Evolutionary conservation across 2,113 vertebrate species (phyloP).

Genomic region (Pseudonaja textilis): DNA sequence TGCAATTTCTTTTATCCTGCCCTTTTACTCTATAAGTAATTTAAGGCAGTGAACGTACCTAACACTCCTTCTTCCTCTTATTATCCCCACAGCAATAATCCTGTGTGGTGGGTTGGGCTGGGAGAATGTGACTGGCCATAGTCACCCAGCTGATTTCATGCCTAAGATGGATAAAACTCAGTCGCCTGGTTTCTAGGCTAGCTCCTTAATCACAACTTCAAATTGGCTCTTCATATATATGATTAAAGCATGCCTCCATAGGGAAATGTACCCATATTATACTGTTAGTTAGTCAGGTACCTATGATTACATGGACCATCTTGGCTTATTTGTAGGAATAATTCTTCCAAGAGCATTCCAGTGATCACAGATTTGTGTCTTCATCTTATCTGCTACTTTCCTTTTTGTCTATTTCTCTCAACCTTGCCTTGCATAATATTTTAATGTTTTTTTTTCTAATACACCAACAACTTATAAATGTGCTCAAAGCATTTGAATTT

Average conservation of each 20-base stretch:
- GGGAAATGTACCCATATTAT: neutral
- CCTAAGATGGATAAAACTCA: too few species aligned
- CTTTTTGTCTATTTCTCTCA: neutral
- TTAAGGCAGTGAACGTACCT: too few species aligned
- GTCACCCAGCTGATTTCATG: too few species aligned
- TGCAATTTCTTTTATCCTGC: too few species aligned
- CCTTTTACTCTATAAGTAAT: too few species aligned
- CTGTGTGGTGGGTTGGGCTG: too few species aligned
- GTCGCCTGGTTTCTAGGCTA: too few species aligned
- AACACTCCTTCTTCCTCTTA: too few species aligned
- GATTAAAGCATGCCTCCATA: neutral
- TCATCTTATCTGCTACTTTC: neutral
- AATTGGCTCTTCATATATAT: too few species aligned
- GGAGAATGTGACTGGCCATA: too few species aligned
- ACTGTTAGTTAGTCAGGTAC: neutral
- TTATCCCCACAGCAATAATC: too few species aligned
- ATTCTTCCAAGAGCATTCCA: neutral
- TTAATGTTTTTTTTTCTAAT: neutral
- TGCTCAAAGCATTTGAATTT: neutral
- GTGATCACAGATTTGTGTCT: neutral
- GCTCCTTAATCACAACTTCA: too few species aligned
- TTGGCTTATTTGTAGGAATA: neutral
- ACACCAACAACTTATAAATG: neutral
- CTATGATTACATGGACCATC: neutral
- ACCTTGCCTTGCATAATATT: neutral